These are phyloP conservation scores for Proterorhinus semilunaris DNA, from an alignment of 2,113 vertebrate species.

Conservation along the genomic window DNA sequence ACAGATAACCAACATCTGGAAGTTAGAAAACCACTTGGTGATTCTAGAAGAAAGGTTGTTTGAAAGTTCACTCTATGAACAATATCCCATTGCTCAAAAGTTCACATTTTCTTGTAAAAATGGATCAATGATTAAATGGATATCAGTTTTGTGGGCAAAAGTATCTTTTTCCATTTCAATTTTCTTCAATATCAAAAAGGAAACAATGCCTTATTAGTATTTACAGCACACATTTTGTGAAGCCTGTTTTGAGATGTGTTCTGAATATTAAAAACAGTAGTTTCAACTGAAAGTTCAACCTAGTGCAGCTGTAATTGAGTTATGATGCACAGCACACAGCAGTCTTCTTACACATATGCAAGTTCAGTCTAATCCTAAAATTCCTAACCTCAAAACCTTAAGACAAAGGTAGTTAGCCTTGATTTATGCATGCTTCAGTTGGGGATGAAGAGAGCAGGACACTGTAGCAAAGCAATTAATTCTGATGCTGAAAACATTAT, in stretches of 20 bases:
- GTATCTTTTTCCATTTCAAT: conserved; percentile 17
- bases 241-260: background rate
- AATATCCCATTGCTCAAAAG: conserved; percentile 53
- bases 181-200: background rate
- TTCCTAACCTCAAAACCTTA: conserved; percentile 65
- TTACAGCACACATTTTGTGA: background rate
- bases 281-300: conserved; percentile 12
- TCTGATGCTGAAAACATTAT: conserved; percentile 74
- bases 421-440: conserved; percentile 66
- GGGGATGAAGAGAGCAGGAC: conserved; percentile 66
- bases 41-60: conserved; percentile 62
- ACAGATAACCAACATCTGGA: conserved; percentile 76
- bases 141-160: conserved; percentile 42
- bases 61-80: conserved; percentile 64
- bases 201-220: background rate
- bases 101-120: conserved; percentile 29
- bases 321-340: conserved; percentile 1
- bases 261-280: conserved; percentile 12
- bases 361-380: conserved; percentile 58
- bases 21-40: conserved; percentile 69
- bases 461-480: conserved; percentile 69
- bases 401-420: conserved; percentile 69
- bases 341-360: conserved; percentile 33
- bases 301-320: background rate
- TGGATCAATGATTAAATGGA: conserved; percentile 25